phyloP scores from a whole-genome alignment of 2,113 vertebrate species.

The Corythoichthys intestinalis region DNA sequence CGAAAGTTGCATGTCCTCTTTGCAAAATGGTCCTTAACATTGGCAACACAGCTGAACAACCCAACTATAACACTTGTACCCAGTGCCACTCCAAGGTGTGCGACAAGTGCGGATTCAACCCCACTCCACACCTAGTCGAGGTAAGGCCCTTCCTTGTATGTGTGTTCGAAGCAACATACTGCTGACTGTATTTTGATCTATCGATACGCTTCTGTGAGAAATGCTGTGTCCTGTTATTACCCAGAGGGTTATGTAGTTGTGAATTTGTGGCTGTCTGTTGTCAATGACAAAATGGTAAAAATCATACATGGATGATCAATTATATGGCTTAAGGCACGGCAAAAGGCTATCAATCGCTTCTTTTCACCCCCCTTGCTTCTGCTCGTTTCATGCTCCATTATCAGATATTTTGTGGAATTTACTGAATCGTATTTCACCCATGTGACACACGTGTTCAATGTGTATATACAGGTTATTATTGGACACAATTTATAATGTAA shows the following conservation, averaged over 20 bases:
- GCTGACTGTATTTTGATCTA: slow-evolving; percentile 30
- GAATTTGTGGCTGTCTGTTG: slow-evolving; percentile 12
- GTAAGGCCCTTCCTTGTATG: slow-evolving; percentile 72
- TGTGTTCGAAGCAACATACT: not conserved
- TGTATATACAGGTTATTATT: not conserved
- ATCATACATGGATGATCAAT: slow-evolving; percentile 8
- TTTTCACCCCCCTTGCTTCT: slow-evolving; percentile 7
- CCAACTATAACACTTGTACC: slow-evolving; percentile 95
- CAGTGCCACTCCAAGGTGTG: slow-evolving; percentile 92
- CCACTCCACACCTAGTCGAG: slow-evolving; percentile 90
- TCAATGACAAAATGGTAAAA: slow-evolving; percentile 13
- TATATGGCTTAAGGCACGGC: slow-evolving; percentile 21
- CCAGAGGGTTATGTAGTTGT: slow-evolving; percentile 21
- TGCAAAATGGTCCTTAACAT: slow-evolving; percentile 92
- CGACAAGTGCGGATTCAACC: slow-evolving; percentile 98
- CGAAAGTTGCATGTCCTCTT: slow-evolving; percentile 84
- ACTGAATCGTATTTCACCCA: slow-evolving; percentile 25
- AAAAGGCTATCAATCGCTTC: slow-evolving; percentile 19
- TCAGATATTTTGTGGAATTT: slow-evolving; percentile 44
- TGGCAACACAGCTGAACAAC: slow-evolving; percentile 76
- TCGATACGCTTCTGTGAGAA: slow-evolving; percentile 30
- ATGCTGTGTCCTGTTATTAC: slow-evolving; percentile 25
- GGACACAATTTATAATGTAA: too few species aligned
- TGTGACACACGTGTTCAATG: slow-evolving; percentile 21
- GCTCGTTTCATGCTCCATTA: slow-evolving; percentile 31